Evolutionary conservation across 2,888 invertebrate genomes (phyloP), one percentile per base, ranked within the genome.

Genomic region (Corythucha ciliata): DNA sequence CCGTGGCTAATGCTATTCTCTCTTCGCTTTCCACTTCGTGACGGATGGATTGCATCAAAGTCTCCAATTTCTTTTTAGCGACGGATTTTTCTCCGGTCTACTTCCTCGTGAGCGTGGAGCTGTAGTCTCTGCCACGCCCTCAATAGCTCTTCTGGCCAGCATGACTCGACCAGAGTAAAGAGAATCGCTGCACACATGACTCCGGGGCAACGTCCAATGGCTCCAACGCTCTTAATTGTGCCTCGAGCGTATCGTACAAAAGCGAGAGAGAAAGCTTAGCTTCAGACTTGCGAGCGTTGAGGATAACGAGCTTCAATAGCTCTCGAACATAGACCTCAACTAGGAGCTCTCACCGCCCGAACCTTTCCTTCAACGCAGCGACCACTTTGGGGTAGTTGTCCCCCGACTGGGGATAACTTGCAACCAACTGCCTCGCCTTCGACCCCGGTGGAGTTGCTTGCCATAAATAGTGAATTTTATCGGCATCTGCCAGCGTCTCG

Each of bases 181-280:
- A 39, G 22, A 20, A 39, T 39, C 22, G 40, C 21, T 7, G 40
- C 40, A 18, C 40, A 39, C 20, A 21, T 39, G n/a, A n/a, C 18
- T 18, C 40, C 7, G 40, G 12, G 5, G 18, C 6, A 18, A 39
- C 40, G 5, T 24, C 40, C 40, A 39, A 39, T 10, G 40, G 20
- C 20, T 39, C 40, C 12, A 39, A 18, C 7, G 20, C 22, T 10
- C 36, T n/a, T 14, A 36, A 16, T 8, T 36, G 36, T 8, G 14
- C 10, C 16, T 36, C 14, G 10, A 39, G 16, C 16, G 20, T 39
- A 39, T 39, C 40, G n/a, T 39, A 18, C 6, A 39, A n/a, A 6
- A 39, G 21, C 5, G 40, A 39, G 20, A 39, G 20, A 5, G 40
- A 6, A 6, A 39, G 18, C n/a, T 39, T 39, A 21, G 20, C 16